Evolutionary conservation across 2,888 invertebrate genomes (phyloP).

Genomic region (Calameuta idolon): DNA sequence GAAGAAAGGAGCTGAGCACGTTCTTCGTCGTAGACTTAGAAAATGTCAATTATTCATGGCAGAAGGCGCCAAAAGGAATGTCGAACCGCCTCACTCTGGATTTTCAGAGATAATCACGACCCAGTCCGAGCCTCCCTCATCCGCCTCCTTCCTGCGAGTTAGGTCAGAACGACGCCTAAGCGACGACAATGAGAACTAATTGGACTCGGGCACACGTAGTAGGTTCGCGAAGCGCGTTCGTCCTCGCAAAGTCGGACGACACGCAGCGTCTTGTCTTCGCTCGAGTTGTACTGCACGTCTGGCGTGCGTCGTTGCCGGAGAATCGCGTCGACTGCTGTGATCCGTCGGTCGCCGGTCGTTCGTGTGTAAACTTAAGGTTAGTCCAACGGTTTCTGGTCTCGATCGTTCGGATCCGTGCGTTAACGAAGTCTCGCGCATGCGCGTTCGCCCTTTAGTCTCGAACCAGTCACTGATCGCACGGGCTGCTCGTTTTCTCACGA

Average conservation of each 20-base stretch:
- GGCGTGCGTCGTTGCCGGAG: not conserved
- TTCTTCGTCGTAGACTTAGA: not conserved
- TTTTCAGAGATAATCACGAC: not conserved
- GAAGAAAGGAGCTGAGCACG: not conserved
- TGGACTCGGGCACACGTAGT: constrained; percentile 31
- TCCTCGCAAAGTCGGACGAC: not conserved
- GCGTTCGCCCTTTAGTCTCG: not conserved
- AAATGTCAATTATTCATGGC: not conserved
- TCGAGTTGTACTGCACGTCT: not conserved
- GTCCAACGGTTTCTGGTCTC: not conserved
- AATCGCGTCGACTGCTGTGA: not conserved
- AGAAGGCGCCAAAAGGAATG: not conserved
- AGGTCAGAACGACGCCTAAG: constrained; percentile 23
- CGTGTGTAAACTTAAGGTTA: not conserved
- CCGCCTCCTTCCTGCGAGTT: constrained; percentile 37
- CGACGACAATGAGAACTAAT: constrained; percentile 43
- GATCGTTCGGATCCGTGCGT: not conserved
- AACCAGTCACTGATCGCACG: not conserved
- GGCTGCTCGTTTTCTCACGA: not conserved
- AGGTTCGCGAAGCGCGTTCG: not conserved
- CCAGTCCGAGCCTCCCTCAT: not conserved
- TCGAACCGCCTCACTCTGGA: not conserved
- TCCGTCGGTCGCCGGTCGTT: not conserved
- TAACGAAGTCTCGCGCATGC: not conserved
- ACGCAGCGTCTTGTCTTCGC: not conserved